Evolutionary conservation across 2,888 invertebrate genomes (phyloP).

Genomic region (Neria commutata): DNA sequence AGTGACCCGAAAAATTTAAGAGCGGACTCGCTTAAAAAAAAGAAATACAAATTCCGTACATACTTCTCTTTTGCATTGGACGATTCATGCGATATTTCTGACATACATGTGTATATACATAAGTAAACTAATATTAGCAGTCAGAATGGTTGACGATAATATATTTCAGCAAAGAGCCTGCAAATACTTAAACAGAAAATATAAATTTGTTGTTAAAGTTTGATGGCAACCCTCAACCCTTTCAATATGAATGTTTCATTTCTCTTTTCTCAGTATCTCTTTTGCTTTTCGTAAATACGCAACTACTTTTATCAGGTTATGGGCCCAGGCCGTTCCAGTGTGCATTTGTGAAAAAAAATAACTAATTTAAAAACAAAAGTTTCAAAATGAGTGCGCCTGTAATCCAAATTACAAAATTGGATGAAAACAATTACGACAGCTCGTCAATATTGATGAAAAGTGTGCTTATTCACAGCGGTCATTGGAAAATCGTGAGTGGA

Average conservation of each 20-base stretch:
- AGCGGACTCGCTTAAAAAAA: slow-evolving; percentile 7
- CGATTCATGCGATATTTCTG: no score
- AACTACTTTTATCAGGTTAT: background rate
- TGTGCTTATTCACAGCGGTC: no score
- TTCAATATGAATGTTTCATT: slow-evolving; percentile 3
- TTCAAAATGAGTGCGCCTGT: slow-evolving; percentile 5
- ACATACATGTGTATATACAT: no score
- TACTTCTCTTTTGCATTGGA: slow-evolving; percentile 14
- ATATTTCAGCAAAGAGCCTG: no score
- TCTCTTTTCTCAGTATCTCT: background rate
- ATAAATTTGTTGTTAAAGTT: slow-evolving; percentile 3
- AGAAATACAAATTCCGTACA: slow-evolving; percentile 9
- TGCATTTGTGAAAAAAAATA: background rate
- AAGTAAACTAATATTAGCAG: no score
- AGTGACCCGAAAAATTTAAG: slow-evolving; percentile 1
- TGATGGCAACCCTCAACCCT: slow-evolving; percentile 4
- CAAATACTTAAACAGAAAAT: no score
- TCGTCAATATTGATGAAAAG: slow-evolving; percentile 7
- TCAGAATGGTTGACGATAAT: background rate
- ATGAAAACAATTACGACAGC: slow-evolving; percentile 10
- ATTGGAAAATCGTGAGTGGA: no score
- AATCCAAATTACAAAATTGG: slow-evolving; percentile 5
- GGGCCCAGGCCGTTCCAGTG: background rate
- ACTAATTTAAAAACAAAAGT: background rate
- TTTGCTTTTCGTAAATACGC: background rate